These are phyloP conservation scores for Arctia plantaginis DNA, from an alignment of 2,888 invertebrate genomes.

Conservation along the genomic window DNA sequence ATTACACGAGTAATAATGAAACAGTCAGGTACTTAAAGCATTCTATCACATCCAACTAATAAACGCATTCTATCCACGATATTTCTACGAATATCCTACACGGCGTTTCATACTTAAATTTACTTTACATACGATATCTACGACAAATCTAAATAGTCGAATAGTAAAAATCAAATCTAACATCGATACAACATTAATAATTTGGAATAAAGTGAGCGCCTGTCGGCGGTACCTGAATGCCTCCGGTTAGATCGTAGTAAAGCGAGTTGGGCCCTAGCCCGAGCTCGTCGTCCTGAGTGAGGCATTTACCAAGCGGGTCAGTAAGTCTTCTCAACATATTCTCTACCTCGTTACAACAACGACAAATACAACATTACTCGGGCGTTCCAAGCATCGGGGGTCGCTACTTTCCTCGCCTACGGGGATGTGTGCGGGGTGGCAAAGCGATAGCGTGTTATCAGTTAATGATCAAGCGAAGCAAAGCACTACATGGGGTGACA, in stretches of 20 bases:
- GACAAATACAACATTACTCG: constrained; percentile 76
- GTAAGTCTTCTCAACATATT: constrained; percentile 81
- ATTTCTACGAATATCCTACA: constrained; percentile 25
- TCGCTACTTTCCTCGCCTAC: constrained; percentile 71
- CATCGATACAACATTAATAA: constrained; percentile 40
- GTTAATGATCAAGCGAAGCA: constrained; percentile 68
- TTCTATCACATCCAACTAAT: constrained; percentile 38
- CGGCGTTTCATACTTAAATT: constrained; percentile 29
- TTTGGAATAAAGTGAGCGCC: constrained; percentile 56
- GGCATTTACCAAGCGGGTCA: constrained; percentile 85
- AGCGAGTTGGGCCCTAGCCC: constrained; percentile 85
- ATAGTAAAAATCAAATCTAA: constrained; percentile 33
- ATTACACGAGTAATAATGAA: constrained; percentile 59
- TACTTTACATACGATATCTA: constrained; percentile 20
- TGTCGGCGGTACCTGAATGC: constrained; percentile 82
- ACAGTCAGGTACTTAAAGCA: constrained; percentile 77
- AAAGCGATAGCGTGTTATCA: constrained; percentile 54
- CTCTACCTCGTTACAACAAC: constrained; percentile 80
- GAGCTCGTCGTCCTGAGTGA: constrained; percentile 85
- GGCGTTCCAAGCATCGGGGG: constrained; percentile 67
- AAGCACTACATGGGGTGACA: constrained; percentile 73
- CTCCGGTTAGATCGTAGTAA: constrained; percentile 86
- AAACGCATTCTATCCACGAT: constrained; percentile 49
- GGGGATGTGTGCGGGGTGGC: constrained; percentile 60
- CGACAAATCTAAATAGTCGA: constrained; percentile 25